Evolutionary conservation across 2,888 invertebrate genomes (phyloP).

Genomic region (Kryphioiulus occultus): DNA sequence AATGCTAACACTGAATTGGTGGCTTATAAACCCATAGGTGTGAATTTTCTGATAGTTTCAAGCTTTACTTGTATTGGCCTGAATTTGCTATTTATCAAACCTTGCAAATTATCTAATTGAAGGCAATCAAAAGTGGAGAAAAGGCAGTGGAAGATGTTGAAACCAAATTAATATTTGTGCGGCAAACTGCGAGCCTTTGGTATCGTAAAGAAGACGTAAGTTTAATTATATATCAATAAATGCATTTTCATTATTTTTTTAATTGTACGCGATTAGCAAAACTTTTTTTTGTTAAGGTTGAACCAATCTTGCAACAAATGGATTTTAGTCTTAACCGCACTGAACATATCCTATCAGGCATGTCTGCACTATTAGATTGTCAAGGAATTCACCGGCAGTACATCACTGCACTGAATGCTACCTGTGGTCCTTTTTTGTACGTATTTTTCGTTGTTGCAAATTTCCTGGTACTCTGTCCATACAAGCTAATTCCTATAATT

Average conservation of each 20-base stretch:
- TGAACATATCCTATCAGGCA: constrained; percentile 66
- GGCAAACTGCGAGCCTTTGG: constrained; percentile 66
- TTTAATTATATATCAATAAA: background rate
- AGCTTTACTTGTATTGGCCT: background rate
- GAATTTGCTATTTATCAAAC: background rate
- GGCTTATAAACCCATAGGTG: too few relatives aligned
- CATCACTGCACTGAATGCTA: constrained; percentile 77
- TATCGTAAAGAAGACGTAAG: constrained; percentile 61
- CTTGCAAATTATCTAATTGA: constrained; percentile 5
- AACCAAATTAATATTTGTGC: constrained; percentile 65
- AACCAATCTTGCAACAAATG: constrained; percentile 31
- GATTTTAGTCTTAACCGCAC: constrained; percentile 74
- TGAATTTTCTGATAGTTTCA: too few relatives aligned
- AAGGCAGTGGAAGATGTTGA: constrained; percentile 71
- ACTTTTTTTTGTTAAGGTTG: constrained; percentile 47
- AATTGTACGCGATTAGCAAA: background rate
- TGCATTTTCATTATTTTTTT: background rate
- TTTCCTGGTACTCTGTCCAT: background rate
- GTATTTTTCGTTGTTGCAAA: constrained; percentile 58
- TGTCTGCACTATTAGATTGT: constrained; percentile 80
- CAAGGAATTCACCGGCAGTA: constrained; percentile 84
- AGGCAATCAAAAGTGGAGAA: constrained; percentile 70
- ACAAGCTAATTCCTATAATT: too few relatives aligned
- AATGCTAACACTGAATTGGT: too few relatives aligned
- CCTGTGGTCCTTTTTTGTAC: constrained; percentile 81